Percentiles rank a stretch among this genome's conserved stretches.
phyloP scores from a whole-genome alignment of 2,113 vertebrate species.

The Ploceus nigricollis region DNA sequence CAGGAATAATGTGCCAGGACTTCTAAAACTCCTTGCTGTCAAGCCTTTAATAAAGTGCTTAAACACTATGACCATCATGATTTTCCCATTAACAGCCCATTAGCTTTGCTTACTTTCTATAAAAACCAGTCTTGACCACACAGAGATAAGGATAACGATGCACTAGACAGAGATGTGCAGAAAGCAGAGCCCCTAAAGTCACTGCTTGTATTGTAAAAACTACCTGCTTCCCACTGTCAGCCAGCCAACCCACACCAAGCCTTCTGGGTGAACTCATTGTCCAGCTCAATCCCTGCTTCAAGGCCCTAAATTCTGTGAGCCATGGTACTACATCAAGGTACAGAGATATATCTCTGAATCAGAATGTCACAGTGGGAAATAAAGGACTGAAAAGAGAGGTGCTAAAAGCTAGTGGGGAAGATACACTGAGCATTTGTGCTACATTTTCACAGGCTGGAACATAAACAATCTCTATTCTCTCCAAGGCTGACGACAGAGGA shows the following conservation, averaged over 20 bases:
- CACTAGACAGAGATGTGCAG: neutral
- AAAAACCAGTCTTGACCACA: neutral
- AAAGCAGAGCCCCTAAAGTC: neutral
- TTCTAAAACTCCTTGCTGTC: neutral
- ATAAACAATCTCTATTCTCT: neutral
- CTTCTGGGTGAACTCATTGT: neutral
- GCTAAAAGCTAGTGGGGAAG: neutral
- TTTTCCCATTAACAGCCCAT: neutral
- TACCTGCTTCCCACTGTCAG: neutral
- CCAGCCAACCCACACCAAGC: neutral
- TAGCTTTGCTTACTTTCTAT: neutral
- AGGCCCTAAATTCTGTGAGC: neutral
- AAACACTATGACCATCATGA: neutral
- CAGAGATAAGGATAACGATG: accelerated
- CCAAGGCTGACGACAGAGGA: neutral
- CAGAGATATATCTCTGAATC: neutral
- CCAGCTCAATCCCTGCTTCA: neutral
- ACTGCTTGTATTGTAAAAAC: neutral
- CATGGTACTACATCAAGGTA: neutral
- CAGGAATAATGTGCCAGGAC: neutral
- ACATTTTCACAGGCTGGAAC: neutral
- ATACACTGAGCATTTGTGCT: neutral
- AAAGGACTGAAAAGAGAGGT: neutral
- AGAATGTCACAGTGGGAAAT: neutral
- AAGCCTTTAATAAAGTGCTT: neutral